Conservation (phyloP, 2,113 vertebrate genomes). For the Eulemur macaco region DNA sequence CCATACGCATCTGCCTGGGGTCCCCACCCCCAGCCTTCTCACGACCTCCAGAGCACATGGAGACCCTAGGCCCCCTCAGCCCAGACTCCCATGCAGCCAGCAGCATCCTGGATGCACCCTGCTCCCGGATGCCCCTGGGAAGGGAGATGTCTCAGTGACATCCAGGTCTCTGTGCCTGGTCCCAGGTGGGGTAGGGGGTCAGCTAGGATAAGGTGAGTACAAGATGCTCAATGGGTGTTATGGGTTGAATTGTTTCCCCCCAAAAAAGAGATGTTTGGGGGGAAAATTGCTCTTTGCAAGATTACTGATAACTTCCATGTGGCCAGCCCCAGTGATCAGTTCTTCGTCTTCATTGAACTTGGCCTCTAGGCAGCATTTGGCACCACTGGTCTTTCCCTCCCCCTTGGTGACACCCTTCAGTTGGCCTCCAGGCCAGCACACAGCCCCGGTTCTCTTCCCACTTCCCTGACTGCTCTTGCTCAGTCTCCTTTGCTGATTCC, state of each 20-base stretch:
- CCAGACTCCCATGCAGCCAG: neutral
- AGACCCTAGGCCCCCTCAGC: neutral
- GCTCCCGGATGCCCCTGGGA: too few relatives aligned
- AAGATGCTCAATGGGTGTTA: too few relatives aligned
- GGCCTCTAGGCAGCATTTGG: neutral
- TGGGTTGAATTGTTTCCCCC: too few relatives aligned
- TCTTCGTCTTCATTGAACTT: neutral
- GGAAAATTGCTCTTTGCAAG: neutral
- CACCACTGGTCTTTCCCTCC: neutral
- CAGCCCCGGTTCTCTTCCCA: neutral
- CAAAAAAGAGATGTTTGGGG: too few relatives aligned
- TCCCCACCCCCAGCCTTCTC: neutral
- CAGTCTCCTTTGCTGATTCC: neutral
- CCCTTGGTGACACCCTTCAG: neutral
- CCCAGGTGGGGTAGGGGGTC: too few relatives aligned
- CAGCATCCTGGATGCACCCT: neutral
- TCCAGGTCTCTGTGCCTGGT: too few relatives aligned
- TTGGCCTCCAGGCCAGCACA: neutral
- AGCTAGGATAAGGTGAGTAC: too few relatives aligned
- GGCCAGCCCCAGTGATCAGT: neutral
- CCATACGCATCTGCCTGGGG: fast-evolving
- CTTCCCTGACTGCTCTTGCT: neutral
- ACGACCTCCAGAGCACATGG: neutral
- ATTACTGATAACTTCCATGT: neutral
- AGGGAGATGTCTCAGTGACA: too few relatives aligned